Base-by-base conservation (phyloP, 1,140 invertebrate species). In the Drosophila nannoptera region DNA sequence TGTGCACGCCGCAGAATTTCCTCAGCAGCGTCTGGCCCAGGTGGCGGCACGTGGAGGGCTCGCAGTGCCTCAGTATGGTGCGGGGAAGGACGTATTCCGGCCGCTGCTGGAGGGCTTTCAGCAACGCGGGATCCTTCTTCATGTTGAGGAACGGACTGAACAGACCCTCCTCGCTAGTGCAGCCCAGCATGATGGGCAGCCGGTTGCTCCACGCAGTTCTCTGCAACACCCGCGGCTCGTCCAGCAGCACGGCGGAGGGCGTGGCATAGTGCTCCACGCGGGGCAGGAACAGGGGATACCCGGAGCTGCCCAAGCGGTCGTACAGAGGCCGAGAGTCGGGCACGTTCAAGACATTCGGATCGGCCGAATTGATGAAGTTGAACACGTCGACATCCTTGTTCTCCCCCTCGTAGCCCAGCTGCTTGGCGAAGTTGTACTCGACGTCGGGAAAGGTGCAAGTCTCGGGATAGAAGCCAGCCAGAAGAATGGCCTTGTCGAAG, bases 401-500 rank as follows among this genome's bases (percentile, higher is more conserved):
- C 6, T 62, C 59, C 7, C 87, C 87, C 0, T 77, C 42, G 48
- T 77, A 89, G 2, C 88, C 87, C 45, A 88, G 43, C 11, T 87
- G 55, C 14, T 72, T 76, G 1, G 88, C 87, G 29, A 89, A 33
- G 0, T 81, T 73, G 33, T 75, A 87, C 42, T 88, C 77, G 12
- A 70, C n/a, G 3, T 82, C 7, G 4, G 75, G 75, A 7, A 52
- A 1, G 0, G 52, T 54, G 35, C 53, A 56, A 6, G 71, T 22
- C 75, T 90, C 89, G 87, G 4, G 78, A 64, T 7, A 7, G 16
- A 52, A 69, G 3, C 92, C 92, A 53, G 92, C 92, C 87, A 93
- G 91, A 0, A 90, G 62, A 31, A 93, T 93, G 2, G 90, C 91
- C 78, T 91, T 92, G 54, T 92, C 90, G 62, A 93, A 93, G 8